Evolutionary conservation across 2,113 vertebrate genomes (phyloP), one percentile per base, ranked within the genome.

Genomic region (Odocoileus hemionus): DNA sequence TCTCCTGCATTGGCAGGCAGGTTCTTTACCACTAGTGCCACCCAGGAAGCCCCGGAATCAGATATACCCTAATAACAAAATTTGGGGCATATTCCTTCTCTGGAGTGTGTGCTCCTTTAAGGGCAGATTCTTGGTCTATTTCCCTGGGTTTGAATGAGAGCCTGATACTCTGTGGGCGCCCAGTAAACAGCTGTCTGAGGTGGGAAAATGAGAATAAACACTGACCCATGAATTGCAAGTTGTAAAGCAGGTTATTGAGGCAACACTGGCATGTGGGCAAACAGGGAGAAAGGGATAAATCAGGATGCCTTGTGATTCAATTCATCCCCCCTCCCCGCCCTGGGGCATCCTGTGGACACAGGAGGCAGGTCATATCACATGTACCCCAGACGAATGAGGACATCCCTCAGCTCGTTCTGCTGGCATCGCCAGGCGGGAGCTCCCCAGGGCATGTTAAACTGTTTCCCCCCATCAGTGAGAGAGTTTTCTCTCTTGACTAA

Each of bases 241-340:
- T 25, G 12, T 3, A 45, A 50, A 76, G 84, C 80, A 17, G 78
- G 26, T 16, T 21, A 23, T 15, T 3, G 26, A n/a, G 7, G 6
- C 9, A 43, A 6, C 4, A 15, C 17, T 26, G 50, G 21, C 1
- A 30, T 1, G 19, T 0, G 1, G 6, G 43, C 9, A 15, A 5
- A 7, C 45, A 23, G 8, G n/a, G 23, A 93, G 26, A 54, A n/a
- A 19, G 30, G 30, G 2, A 19, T 21, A 3, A 1, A 6, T 14
- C 23, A 17, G 58, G 15, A 47, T 1, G 2, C 57, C 60, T 78
- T 58, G n/a, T 47, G 45, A 78, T 11, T 47, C 39, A 26, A 2
- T n/a, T 74, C 52, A 33, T 9, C 2, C 26, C 17, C 33, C 16
- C 2, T 0, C 3, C 7, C 30, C 5, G 1, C 60, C n/a, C n/a